phyloP scores from a whole-genome alignment of 2,113 vertebrate species.

The Oreotragus oreotragus region DNA sequence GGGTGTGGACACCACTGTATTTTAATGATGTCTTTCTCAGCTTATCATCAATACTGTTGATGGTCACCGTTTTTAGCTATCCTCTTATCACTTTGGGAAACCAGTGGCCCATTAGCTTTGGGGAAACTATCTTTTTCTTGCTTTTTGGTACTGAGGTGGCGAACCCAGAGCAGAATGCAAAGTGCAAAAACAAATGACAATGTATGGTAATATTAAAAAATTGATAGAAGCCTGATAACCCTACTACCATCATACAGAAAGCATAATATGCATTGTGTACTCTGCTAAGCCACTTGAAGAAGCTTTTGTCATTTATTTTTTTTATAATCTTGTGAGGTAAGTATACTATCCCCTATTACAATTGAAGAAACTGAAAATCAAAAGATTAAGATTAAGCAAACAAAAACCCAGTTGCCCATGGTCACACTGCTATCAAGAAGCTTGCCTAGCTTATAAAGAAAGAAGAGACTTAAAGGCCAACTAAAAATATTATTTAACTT shows the following conservation, averaged over 20 bases:
- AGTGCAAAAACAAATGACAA: neutral
- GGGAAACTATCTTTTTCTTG: neutral
- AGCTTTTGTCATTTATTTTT: neutral
- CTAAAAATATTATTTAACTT: slow-evolving; percentile 6
- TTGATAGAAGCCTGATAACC: neutral
- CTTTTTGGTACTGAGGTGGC: neutral
- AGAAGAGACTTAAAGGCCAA: neutral
- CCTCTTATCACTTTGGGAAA: neutral
- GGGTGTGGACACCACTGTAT: neutral
- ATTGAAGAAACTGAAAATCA: slow-evolving; percentile 8
- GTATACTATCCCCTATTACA: neutral
- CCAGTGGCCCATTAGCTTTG: neutral
- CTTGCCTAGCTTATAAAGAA: neutral
- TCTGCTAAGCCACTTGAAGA: neutral
- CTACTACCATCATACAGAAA: no score
- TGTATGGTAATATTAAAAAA: neutral
- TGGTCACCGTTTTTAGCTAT: neutral
- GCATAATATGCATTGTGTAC: neutral
- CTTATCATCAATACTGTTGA: neutral
- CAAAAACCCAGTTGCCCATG: neutral
- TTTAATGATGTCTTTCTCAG: neutral
- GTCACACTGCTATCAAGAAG: neutral
- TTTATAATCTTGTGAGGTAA: neutral
- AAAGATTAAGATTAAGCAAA: neutral
- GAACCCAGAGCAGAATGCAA: neutral